Evolutionary conservation across 2,888 invertebrate genomes (phyloP).

Genomic region (Adela reaumurella): DNA sequence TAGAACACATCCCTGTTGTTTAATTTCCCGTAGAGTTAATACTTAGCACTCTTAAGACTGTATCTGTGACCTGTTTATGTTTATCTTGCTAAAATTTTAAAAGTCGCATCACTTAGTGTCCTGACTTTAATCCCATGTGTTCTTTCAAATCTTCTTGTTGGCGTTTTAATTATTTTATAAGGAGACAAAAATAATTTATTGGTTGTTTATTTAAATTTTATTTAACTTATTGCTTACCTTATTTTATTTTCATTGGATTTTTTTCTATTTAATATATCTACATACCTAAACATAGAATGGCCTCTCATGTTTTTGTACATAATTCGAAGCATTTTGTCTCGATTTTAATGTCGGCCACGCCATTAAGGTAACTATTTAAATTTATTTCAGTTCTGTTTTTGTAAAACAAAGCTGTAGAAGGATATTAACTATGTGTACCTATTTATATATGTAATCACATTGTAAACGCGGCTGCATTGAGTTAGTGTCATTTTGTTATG

Average conservation of each 20-base stretch:
- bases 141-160: constrained; percentile 53
- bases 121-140: constrained; percentile 47
- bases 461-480: no score
- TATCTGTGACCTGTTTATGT: constrained; percentile 58
- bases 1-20: constrained; percentile 52
- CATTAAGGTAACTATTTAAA: no score
- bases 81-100: constrained; percentile 27
- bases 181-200: constrained; percentile 56
- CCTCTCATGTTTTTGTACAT: no score
- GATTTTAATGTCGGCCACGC: no score
- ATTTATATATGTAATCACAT: no score
- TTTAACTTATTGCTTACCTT: constrained; percentile 45
- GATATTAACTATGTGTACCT: no score
- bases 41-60: constrained; percentile 56
- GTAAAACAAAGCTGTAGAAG: no score
- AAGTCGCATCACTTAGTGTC: constrained; percentile 17
- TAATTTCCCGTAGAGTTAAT: constrained; percentile 8
- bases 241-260: constrained; percentile 30
- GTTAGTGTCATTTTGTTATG: no score
- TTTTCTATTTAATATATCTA: background rate
- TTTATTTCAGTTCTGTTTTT: no score
- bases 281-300: no score
- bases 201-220: constrained; percentile 54
- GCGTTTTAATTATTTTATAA: constrained; percentile 57
- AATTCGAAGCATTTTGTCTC: no score